Base-by-base conservation (phyloP, 2,888 invertebrate genomes). In the Orchesellides sinensis region DNA sequence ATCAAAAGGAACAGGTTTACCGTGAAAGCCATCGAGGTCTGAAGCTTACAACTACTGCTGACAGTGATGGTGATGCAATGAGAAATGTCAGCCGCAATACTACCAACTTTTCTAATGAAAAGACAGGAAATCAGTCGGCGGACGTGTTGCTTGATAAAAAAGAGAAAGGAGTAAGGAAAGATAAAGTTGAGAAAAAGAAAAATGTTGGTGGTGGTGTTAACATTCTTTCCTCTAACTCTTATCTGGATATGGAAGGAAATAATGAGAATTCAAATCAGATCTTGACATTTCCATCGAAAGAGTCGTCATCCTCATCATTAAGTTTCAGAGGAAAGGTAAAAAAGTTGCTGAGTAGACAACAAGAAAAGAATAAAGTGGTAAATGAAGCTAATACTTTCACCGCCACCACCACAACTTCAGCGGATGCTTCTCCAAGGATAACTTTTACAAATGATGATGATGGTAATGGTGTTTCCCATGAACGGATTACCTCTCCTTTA, bases 201-300 rank as follows among this genome's bases (percentile, higher is more conserved):
- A 29, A n/a, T n/a, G n/a, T n/a, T n/a, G n/a, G n/a, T n/a, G n/a
- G n/a, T n/a, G 45, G n/a, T n/a, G n/a, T n/a, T n/a, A 40, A n/a
- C 32, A 32, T 10, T 10, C 5, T 6, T 32, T 6, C 32, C 32
- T 10, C 10, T 17, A 25, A 21, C 6, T 25, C n/a, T 6, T 40
- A n/a, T 32, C 3, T 40, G 40, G 56, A 69, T 12, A 14, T 14
- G 56, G 45, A 78, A 27, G 69, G 25, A n/a, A 70, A 56, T 73
- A 61, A 73, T 73, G 74, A 81, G 66, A 81, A 81, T 73, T 81
- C 73, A 56, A 81, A 81, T 68, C 66, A 81, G 66, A 81, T 73
- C 56, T 59, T 81, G 70, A 68, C 56, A 23, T 73, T 81, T 14
- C 80, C 73, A n/a, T 81, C 80, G 1, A 52, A 29, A 54, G 56